phyloP scores from a whole-genome alignment of 2,797 vertebrate genomes.

The Halcyon badia region DNA sequence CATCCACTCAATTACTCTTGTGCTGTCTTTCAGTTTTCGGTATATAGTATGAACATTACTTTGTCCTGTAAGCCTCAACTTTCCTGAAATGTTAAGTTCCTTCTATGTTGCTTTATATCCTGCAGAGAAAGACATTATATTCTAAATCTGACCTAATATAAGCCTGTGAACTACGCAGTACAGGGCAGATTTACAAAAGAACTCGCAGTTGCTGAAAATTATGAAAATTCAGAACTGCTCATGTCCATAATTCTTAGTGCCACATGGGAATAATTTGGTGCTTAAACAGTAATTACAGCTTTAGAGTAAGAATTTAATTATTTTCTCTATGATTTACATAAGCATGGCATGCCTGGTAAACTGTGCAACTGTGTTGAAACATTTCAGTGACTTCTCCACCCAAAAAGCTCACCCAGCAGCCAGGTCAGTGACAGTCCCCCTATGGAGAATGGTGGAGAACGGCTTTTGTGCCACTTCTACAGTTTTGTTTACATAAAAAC shows the following conservation, averaged over 20 bases:
- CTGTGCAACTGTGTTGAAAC: neutral
- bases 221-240: neutral
- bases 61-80: neutral
- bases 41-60: neutral
- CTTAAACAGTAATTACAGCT: constrained; percentile 1
- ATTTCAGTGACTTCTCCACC: neutral
- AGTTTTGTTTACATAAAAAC: neutral
- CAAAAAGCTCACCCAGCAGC: neutral
- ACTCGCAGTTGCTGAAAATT: constrained; percentile 1
- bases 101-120: neutral
- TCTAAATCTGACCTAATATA: constrained; percentile 24
- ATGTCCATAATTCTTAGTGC: neutral
- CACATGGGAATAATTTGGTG: neutral
- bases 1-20: neutral
- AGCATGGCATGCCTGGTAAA: neutral
- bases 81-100: neutral
- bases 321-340: neutral
- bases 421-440: neutral
- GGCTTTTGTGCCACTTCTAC: neutral
- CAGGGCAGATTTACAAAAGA: neutral
- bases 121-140: constrained; percentile 31
- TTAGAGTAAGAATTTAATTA: constrained; percentile 29
- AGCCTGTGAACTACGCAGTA: neutral
- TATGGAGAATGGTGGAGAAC: neutral
- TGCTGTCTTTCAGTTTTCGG: neutral